A percentile compares a stretch with the other conserved stretches of the same genome.
phyloP scores from a whole-genome alignment of 2,797 vertebrate species.

The Picus viridis region DNA sequence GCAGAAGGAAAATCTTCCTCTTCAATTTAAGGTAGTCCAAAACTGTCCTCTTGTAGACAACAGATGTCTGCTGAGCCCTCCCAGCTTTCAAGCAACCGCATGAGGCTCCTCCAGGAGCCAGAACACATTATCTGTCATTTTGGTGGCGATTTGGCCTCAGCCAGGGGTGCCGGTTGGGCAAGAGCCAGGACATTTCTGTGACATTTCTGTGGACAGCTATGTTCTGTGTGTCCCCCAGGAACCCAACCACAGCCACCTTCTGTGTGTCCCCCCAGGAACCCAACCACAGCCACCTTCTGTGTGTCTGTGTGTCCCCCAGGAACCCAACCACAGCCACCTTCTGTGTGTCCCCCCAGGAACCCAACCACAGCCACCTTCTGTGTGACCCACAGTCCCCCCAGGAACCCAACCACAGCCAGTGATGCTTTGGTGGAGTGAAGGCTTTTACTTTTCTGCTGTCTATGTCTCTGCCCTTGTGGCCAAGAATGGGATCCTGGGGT shows the following conservation, averaged over 20 bases:
- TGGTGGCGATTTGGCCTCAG: neutral
- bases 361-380: too few species aligned
- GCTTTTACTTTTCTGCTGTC: neutral
- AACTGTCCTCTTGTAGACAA: constrained; percentile 19
- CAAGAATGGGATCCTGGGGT: too few species aligned
- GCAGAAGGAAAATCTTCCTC: constrained; percentile 55
- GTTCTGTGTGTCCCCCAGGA: neutral
- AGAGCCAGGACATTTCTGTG: neutral
- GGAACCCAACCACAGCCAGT: too few species aligned
- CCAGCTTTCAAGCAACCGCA: neutral
- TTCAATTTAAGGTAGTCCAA: constrained; percentile 54
- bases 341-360: too few species aligned
- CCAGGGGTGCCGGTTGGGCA: neutral
- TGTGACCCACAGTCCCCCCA: too few species aligned
- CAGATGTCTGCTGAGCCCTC: constrained; percentile 24
- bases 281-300: neutral
- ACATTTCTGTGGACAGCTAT: accelerated
- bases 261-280: too few species aligned
- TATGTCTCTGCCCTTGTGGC: too few species aligned
- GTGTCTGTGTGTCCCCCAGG: too few species aligned
- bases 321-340: too few species aligned
- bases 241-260: neutral
- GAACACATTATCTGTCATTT: neutral
- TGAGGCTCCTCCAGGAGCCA: neutral
- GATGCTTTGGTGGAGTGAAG: accelerated